Base-by-base conservation (phyloP, 2,888 invertebrate genomes). In the Xestobium rufovillosum region DNA sequence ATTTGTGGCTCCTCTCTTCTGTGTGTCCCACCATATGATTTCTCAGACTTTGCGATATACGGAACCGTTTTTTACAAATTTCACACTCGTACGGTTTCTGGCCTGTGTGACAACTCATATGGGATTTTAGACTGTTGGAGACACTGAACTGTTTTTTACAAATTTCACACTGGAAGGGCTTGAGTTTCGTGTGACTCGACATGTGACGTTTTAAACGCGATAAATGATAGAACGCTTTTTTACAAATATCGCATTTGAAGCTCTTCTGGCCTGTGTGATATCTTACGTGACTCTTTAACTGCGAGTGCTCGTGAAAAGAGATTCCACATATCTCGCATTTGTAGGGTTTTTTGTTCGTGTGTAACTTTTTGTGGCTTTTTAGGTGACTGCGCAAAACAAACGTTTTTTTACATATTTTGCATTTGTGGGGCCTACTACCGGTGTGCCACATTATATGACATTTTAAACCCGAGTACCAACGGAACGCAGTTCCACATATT, bases 111-210 rank as follows among this genome's bases (percentile, higher is more conserved):
- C n/a, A n/a, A n/a, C n/a, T n/a, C n/a, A n/a, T n/a, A n/a, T n/a
- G n/a, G n/a, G n/a, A n/a, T n/a, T n/a, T n/a, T n/a, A n/a, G n/a
- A n/a, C n/a, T n/a, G n/a, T n/a, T n/a, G n/a, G n/a, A n/a, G n/a
- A 23, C 23, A 9, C 8, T 23, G n/a, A 23, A 23, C 23, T 23
- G 23, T n/a, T 23, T 23, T n/a, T 23, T 23, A 23, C 23, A 23
- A 23, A 23, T 23, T 8, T 23, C n/a, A n/a, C 23, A 23, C 23
- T 8, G n/a, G n/a, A 23, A 23, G n/a, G 23, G 23, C 23, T 9
- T 23, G 8, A 9, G 8, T 23, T n/a, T n/a, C n/a, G 23, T 23
- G 8, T 9, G 23, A n/a, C 8, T 23, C n/a, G 8, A 9, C n/a
- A 8, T 23, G 23, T 23, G 23, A 23, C 8, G 8, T 8, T 23